Evolutionary conservation across 1,140 invertebrate genomes (phyloP), one percentile per base, ranked within the genome.

Genomic region (Magallana angulata): DNA sequence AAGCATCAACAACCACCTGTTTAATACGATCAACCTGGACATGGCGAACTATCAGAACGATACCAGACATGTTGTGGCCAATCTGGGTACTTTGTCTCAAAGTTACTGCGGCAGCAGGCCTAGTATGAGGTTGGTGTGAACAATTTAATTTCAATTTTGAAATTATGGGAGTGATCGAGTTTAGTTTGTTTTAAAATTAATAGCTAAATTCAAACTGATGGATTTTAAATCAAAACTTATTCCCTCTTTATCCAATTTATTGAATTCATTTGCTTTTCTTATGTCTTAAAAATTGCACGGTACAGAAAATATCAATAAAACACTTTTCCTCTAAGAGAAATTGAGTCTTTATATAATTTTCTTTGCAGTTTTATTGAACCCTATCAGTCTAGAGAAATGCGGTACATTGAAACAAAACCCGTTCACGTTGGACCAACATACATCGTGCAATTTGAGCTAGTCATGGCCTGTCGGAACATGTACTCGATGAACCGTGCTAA

Each of bases 361-460:
- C 2, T 36, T 87, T 87, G 24, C 87, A 94, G 94, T 85, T 94
- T 94, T 88, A 88, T 90, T 58, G 91, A 89, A 16, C 68, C 91
- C 18, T 87, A 89, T 18, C 83, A 90, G 30, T 88, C 89, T 82
- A 92, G 91, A 76, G 92, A 94, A 64, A 64, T 88, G 4, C 89
- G 94, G 11, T 92, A 91, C 57, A 85, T 94, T 58, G 94, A 94
- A 88, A 95, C 95, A 0, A 93, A 94, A 64, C 92, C 95, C 4
- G 91, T 95, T 58, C 91, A 93, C 60, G 92, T 95, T 60, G 95
- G 95, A 0, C 94, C 95, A 9, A 94, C 94, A 0, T 95, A 94
- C 83, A 94, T 95, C 91, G 92, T 95, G 11, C 95, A 95, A 91
- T 95, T 95, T 93, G 95, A 95, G 80, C 91, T 95, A 3, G 93